Evolutionary conservation across 2,797 vertebrate genomes (phyloP).

Genomic region (Anguilla megastoma): DNA sequence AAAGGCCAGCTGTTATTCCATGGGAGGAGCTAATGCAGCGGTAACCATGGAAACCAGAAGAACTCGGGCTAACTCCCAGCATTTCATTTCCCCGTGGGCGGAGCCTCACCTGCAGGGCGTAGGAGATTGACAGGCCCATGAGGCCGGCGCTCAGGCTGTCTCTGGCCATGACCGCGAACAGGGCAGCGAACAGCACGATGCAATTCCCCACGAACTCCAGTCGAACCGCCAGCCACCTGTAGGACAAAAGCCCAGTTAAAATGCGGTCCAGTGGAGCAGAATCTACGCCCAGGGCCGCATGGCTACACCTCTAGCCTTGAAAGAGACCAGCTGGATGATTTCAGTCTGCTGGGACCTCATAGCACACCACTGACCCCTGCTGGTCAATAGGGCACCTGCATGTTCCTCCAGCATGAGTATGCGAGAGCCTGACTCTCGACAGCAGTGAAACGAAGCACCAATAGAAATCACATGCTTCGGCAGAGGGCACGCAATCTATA

Average conservation of each 20-base stretch:
- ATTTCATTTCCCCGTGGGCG: background rate
- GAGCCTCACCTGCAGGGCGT: constrained; percentile 84
- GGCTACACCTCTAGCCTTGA: no score
- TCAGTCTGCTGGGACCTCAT: background rate
- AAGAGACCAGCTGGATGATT: no score
- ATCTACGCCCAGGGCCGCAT: background rate
- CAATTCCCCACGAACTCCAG: constrained; percentile 92
- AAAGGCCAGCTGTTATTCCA: no score
- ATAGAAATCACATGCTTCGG: background rate
- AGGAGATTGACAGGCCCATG: constrained; percentile 90
- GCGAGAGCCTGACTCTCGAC: no score
- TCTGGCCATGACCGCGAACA: constrained; percentile 86
- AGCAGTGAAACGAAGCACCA: no score
- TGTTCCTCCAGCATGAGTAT: background rate
- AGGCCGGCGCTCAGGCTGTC: constrained; percentile 83
- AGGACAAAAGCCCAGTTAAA: background rate
- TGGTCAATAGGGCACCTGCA: background rate
- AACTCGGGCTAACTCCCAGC: background rate
- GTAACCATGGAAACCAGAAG: no score
- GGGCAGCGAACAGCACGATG: constrained; percentile 85
- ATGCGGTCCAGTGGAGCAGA: background rate
- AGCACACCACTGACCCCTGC: background rate
- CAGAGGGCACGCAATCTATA: background rate
- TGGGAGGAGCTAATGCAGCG: no score
- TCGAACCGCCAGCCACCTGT: constrained; percentile 89